phyloP scores from a whole-genome alignment of 2,888 invertebrate genomes.

The Corbicula japonica region DNA sequence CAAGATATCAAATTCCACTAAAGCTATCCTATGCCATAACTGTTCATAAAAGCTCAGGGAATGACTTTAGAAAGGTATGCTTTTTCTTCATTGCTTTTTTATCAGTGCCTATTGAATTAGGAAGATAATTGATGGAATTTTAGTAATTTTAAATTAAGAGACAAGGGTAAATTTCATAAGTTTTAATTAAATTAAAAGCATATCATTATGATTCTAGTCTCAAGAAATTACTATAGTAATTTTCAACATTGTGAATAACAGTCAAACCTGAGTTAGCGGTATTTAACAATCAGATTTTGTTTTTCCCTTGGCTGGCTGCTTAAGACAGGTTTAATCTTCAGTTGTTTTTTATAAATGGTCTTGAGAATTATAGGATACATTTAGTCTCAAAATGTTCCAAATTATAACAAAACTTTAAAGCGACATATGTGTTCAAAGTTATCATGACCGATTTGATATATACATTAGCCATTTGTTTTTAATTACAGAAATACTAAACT shows the following conservation, averaged over 20 bases:
- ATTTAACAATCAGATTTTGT: too few relatives aligned
- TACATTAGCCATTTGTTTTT: too few relatives aligned
- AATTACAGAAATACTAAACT: too few relatives aligned
- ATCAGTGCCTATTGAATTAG: constrained; percentile 13
- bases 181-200: constrained; percentile 11
- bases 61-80: constrained; percentile 17
- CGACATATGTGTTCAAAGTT: too few relatives aligned
- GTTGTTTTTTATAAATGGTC: constrained; percentile 9
- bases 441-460: too few relatives aligned
- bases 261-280: too few relatives aligned
- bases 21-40: constrained; percentile 8
- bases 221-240: constrained; percentile 7
- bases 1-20: constrained; percentile 2
- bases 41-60: constrained; percentile 16
- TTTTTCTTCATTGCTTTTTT: background rate
- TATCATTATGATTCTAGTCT: constrained; percentile 11
- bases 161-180: constrained; percentile 8
- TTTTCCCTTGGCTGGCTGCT: too few relatives aligned
- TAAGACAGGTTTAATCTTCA: constrained; percentile 11
- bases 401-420: constrained; percentile 9
- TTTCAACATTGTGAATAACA: constrained; percentile 15
- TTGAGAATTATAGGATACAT: constrained; percentile 8
- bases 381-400: constrained; percentile 11
- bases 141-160: constrained; percentile 9
- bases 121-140: constrained; percentile 6